Conservation (phyloP, 2,113 vertebrate genomes). For the Vidua macroura region DNA sequence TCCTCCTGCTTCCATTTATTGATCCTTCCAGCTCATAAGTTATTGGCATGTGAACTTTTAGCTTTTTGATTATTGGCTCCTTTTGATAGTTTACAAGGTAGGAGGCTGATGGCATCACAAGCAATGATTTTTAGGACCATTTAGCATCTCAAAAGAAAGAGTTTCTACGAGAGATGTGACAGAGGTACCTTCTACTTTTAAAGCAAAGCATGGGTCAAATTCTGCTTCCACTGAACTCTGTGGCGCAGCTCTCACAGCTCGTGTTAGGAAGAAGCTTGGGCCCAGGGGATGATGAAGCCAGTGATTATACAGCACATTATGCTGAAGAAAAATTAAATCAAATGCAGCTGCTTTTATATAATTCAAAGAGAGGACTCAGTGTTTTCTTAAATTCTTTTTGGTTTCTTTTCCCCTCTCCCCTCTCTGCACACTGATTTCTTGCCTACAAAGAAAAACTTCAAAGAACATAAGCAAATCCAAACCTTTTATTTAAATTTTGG, state of each 20-base stretch:
- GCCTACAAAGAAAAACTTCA: slow-evolving; percentile 56
- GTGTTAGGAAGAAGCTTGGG: not conserved
- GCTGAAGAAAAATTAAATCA: slow-evolving; percentile 56
- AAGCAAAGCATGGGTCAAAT: not conserved
- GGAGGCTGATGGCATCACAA: not conserved
- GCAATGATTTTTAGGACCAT: not conserved
- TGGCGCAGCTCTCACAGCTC: not conserved
- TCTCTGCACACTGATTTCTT: not conserved
- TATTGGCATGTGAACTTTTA: not conserved
- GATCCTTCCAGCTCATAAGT: not conserved
- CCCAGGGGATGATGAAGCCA: not conserved
- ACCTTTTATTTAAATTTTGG: slow-evolving; percentile 24
- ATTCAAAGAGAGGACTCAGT: slow-evolving; percentile 54
- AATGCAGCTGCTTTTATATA: slow-evolving; percentile 58
- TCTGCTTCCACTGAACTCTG: not conserved
- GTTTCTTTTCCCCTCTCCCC: slow-evolving; percentile 4
- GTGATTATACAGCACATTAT: slow-evolving; percentile 45
- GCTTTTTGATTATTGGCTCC: not conserved
- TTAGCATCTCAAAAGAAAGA: not conserved
- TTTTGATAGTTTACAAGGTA: not conserved
- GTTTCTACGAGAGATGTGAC: not conserved
- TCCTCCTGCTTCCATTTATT: not conserved
- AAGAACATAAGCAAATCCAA: slow-evolving; percentile 23
- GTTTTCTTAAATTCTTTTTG: slow-evolving; percentile 55
- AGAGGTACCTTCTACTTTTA: not conserved